Conservation (phyloP, 2,888 invertebrate genomes). For the Endomychus coccineus region DNA sequence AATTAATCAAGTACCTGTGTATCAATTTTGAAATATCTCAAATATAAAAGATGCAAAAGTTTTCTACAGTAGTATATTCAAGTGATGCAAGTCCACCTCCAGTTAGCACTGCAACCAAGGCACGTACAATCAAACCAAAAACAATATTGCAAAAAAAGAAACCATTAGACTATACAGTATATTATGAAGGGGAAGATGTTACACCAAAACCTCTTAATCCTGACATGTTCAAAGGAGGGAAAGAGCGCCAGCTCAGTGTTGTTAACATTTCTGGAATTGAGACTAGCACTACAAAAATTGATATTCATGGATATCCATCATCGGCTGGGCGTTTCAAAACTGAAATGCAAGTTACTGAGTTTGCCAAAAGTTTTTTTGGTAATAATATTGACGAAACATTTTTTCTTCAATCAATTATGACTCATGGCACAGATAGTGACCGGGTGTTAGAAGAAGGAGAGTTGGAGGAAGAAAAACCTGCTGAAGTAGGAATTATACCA, state of each 20-base stretch:
- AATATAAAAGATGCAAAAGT: no score
- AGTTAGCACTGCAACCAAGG: slow-evolving; percentile 8
- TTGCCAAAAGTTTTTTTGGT: slow-evolving; percentile 10
- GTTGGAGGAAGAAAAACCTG: slow-evolving; percentile 2
- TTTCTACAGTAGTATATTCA: slow-evolving; percentile 8
- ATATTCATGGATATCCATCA: slow-evolving; percentile 1
- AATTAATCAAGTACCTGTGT: no score
- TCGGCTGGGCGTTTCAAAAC: slow-evolving; percentile 11
- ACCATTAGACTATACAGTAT: slow-evolving; percentile 15
- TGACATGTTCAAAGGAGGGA: slow-evolving; percentile 31
- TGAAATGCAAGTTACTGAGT: slow-evolving; percentile 7
- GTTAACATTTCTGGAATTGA: slow-evolving; percentile 14
- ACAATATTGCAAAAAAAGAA: slow-evolving; percentile 10
- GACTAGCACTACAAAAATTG: slow-evolving; percentile 7
- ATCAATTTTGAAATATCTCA: no score
- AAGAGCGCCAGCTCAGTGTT: slow-evolving; percentile 33
- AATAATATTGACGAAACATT: slow-evolving; percentile 12
- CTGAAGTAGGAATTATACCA: slow-evolving; percentile 3
- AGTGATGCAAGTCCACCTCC: background rate
- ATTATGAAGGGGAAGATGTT: slow-evolving; percentile 37
- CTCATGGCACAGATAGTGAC: slow-evolving; percentile 9
- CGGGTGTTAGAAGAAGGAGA: slow-evolving; percentile 7
- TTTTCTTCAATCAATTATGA: slow-evolving; percentile 8
- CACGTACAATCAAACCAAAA: slow-evolving; percentile 10
- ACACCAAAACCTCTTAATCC: slow-evolving; percentile 44